A percentile compares a stretch with the other conserved stretches of the same genome.
Evolutionary conservation across 2,113 vertebrate genomes (phyloP).

Genomic region (Nothoprocta pentlandii): DNA sequence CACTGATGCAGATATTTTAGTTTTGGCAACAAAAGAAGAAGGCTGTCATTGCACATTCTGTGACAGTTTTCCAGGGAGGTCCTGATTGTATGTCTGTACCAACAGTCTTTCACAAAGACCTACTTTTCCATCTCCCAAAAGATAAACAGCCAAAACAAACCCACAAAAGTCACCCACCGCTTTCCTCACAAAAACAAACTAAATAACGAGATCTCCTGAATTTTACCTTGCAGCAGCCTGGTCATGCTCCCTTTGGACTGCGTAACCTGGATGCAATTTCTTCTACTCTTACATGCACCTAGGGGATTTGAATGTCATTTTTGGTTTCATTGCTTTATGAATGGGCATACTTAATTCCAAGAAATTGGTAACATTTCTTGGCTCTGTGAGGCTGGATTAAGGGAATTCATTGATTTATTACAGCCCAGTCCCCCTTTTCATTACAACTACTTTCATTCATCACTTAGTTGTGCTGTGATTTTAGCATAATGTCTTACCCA

Average conservation of each 20-base stretch:
- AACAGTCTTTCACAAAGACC: background rate
- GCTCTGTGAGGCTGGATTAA: background rate
- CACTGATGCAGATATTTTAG: background rate
- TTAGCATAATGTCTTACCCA: background rate
- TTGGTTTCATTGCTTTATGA: background rate
- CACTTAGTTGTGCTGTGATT: background rate
- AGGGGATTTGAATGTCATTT: background rate
- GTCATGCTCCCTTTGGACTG: background rate
- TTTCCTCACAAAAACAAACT: background rate
- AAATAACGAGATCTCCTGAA: background rate
- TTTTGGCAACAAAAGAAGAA: background rate
- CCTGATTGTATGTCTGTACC: background rate
- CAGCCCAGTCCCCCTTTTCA: background rate
- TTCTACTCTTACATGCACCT: background rate
- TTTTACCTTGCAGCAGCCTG: background rate
- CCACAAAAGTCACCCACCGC: background rate
- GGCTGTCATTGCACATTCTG: background rate
- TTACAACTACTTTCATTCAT: background rate
- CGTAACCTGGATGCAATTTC: background rate
- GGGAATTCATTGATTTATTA: background rate
- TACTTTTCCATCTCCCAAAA: background rate
- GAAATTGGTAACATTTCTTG: background rate
- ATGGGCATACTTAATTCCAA: background rate
- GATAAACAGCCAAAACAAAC: background rate
- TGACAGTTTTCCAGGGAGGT: background rate